Conservation (phyloP, 2,797 vertebrate species). For the Melopsittacus undulatus region DNA sequence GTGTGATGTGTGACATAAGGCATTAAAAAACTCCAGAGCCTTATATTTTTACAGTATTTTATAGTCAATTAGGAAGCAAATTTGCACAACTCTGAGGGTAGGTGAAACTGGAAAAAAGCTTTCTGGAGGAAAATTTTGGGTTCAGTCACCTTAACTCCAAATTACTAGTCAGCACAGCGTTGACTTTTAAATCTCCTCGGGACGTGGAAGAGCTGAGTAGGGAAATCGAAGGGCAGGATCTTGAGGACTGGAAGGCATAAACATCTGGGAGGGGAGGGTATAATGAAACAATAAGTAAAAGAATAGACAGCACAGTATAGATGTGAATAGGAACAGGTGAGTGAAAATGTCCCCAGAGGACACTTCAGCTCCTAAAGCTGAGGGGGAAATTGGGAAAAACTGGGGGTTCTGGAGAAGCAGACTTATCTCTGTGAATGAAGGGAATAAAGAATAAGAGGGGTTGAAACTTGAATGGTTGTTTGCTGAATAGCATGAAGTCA, state of each 20-base stretch:
- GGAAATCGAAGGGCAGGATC: neutral
- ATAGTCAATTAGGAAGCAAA: neutral
- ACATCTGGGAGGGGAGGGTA: neutral
- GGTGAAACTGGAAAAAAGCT: neutral
- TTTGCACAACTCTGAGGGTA: neutral
- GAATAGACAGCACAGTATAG: neutral
- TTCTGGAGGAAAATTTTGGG: neutral
- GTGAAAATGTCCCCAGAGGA: neutral
- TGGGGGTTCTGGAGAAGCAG: neutral
- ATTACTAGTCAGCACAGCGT: neutral
- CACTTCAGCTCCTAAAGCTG: neutral
- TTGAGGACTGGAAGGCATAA: neutral
- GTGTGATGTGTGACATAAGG: neutral
- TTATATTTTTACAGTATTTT: neutral
- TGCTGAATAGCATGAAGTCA: neutral
- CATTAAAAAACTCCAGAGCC: neutral
- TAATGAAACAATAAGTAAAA: neutral
- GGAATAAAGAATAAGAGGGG: neutral
- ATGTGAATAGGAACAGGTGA: neutral
- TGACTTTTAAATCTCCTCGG: neutral
- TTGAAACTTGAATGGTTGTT: neutral
- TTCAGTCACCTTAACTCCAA: neutral
- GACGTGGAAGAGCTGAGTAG: neutral
- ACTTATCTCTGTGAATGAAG: neutral
- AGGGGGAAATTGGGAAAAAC: neutral